A percentile compares a stretch with the other conserved stretches of the same genome.
These are phyloP conservation scores for Cerastoderma edule DNA, from an alignment of 2,888 invertebrate species.

Conservation along the genomic window DNA sequence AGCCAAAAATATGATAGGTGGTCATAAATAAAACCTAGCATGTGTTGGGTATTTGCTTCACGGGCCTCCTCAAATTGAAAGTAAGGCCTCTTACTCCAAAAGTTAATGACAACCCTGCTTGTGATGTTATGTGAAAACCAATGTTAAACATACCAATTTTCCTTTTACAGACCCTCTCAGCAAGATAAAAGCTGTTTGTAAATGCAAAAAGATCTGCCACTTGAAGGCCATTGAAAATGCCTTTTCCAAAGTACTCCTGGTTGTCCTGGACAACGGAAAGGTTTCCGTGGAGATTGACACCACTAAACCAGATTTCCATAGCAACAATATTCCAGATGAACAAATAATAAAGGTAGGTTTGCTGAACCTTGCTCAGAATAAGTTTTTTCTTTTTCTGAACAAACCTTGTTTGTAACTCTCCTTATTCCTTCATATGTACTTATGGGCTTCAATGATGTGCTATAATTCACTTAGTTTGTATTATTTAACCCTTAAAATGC, in stretches of 20 bases:
- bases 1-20: background rate
- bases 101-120: background rate
- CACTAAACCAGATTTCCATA: slow-evolving; percentile 63
- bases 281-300: slow-evolving; percentile 77
- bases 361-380: background rate
- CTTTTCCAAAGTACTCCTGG: slow-evolving; percentile 74
- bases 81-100: background rate
- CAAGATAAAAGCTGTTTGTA: slow-evolving; percentile 69
- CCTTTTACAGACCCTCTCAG: slow-evolving; percentile 68
- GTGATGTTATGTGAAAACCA: background rate
- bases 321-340: slow-evolving; percentile 50
- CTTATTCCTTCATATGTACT: too few relatives aligned
- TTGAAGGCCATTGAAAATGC: slow-evolving; percentile 76
- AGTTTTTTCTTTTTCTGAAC: too few relatives aligned
- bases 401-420: too few relatives aligned
- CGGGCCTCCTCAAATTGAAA: background rate
- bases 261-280: slow-evolving; percentile 74
- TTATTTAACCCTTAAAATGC: too few relatives aligned
- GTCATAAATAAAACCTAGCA: background rate
- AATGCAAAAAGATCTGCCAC: slow-evolving; percentile 74
- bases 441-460: too few relatives aligned
- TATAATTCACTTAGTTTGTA: too few relatives aligned
- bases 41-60: background rate
- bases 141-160: background rate
- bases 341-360: slow-evolving; percentile 49